Evolutionary conservation across 1,140 invertebrate genomes (phyloP), one percentile per base, ranked within the genome.

Genomic region (Drosophila watanabei): DNA sequence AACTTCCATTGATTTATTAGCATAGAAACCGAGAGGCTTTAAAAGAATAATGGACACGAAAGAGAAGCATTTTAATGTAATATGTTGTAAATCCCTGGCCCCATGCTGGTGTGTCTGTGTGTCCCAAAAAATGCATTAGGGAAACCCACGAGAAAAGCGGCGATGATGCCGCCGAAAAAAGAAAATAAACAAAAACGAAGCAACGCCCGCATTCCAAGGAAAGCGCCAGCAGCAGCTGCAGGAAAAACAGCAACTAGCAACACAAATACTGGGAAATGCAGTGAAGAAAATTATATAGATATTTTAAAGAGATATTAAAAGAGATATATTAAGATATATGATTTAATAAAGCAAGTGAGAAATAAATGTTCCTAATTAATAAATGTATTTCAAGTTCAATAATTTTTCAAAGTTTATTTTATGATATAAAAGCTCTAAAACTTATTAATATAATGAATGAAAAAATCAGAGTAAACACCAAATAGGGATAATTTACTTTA

Each of bases 141-240:
- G 68, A 35, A 64, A 70, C 80, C 68, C 62, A 81, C 39, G 41
- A 37, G 72, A 80, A 61, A 63, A 79, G 48, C 45, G 33, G 52
- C 56, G 43, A 24, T 43, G 45, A 66, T 45, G 51, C 43, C 54
- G 45, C 73, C 49, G 48, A 57, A 84, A 37, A 75, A 64, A 57
- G 61, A 82, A 60, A 79, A 79, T 75, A 73, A 78, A 87, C 65
- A 73, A 83, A 39, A 39, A 69, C 58, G 68, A 49, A 80, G 78
- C 75, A 90, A 85, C 86, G 85, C 85, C 85, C 85, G 85, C 85
- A 88, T 88, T 88, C 85, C 85, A 66, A 89, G 71, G 85, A 89
- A 88, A 89, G 85, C 85, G 85, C 85, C 85, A 71, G 80, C 83
- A 79, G 83, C 82, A 87, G 83, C 83, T 76, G 84, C 83, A 79